Evolutionary conservation across 2,797 vertebrate species (phyloP), one percentile per base, ranked within the genome.

Genomic region (Clarias fuscus): DNA sequence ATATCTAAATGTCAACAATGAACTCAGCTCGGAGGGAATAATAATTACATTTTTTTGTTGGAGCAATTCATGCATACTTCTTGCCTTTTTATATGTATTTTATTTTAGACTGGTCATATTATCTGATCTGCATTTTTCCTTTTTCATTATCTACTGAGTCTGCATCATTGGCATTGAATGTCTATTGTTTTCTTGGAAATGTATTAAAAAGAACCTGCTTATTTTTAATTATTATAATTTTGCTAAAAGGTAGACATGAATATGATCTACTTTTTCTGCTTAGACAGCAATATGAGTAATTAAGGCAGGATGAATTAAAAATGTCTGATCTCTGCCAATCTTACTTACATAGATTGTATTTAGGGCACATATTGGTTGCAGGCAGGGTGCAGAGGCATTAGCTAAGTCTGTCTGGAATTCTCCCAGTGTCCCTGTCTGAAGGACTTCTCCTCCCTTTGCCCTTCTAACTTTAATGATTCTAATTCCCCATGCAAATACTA

Each of bases 401-500:
- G 43, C 72, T 80, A 84, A 85, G 40, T 85, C 68, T 85, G 85
- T 88, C 78, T 87, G 87, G 88, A 84, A 77, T 84, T 88, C 75
- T 78, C 83, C 62, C 71, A 62, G 15, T 90, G 87, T 85, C 70
- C 86, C 86, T 87, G 84, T 87, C 82, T 70, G 92, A 94, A 94
- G 91, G 89, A 94, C 94, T 94, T 67, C 94, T 96, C 94, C 95
- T 96, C 94, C 75, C 58, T 90, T 89, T 94, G 95, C 93, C 95
- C 95, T 96, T 95, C 94, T 91, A 90, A 90, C 88, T 89, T 91
- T 95, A 96, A 96, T 95, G 94, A 93, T 92, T 94, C 91, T 94
- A 94, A 95, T 96, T 95, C 95, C 97, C 95, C 94, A 96, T 94
- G 97, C 95, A 95, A 96, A 94, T 95, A 94, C 94, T 92, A 95